Base-by-base conservation (phyloP, 2,797 vertebrate genomes). In the Artibeus jamaicensis region DNA sequence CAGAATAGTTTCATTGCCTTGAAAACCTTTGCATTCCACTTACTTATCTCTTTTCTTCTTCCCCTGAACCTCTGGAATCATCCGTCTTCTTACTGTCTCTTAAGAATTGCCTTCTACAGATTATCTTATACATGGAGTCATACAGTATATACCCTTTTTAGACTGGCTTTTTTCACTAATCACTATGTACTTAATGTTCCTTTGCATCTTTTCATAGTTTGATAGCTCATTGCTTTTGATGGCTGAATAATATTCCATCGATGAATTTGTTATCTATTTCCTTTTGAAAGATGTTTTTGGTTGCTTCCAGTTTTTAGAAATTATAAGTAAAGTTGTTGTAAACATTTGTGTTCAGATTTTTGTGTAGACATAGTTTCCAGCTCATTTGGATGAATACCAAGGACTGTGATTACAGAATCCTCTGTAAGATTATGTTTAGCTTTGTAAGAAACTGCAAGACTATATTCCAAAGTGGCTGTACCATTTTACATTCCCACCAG, bases 391-490 rank as follows among this genome's bases (percentile, higher is more conserved):
- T 62, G 53, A 73, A 48, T 71, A 53, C 48, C 57, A 82, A 90
- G 53, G 32, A 81, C 32, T 53, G 10, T 89, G 86, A 91, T 53
- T 73, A 6, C 46, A 68, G 18, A 53, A 46, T 67, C 37, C 48
- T 67, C 76, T 86, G 19, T 57, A 57, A 55, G 46, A 53, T 32
- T 74, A 44, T 74, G 21, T 55, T 78, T 46, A 26, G 34, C 32
- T 91, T 82, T 77, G n/a, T 86, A 82, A 92, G 92, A 93, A 95
- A 65, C 21, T 62, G 68, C 50, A 74, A 83, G 83, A 44, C n/a
- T 91, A 3, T 81, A 44, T 95, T 91, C 62, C 57, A 65, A 90
- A 89, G 24, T 57, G 24, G 65, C 29, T 70, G 18, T 71, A 16
- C 26, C 44, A 59, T 89, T 89, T 70, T 68, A 70, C n/a, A 34